Evolutionary conservation across 1,140 invertebrate species (phyloP).

Genomic region (Neodiprion pinetum): DNA sequence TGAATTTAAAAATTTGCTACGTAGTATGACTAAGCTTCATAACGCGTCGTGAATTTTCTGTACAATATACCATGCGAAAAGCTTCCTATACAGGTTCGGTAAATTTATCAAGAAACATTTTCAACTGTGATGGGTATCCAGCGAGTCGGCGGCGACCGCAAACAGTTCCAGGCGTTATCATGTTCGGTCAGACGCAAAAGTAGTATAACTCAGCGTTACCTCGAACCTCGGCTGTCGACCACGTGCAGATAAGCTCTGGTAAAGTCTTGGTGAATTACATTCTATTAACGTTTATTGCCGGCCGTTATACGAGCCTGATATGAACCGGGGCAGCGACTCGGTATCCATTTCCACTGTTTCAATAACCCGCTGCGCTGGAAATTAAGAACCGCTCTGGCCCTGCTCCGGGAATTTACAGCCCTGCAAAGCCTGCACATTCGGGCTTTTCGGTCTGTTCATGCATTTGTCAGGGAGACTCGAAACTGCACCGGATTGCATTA

Average conservation of each 20-base stretch:
- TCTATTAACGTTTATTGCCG: not conserved
- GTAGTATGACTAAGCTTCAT: too few relatives aligned
- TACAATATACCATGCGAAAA: too few relatives aligned
- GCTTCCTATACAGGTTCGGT: not conserved
- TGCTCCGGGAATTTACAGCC: not conserved
- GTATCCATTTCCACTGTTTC: not conserved
- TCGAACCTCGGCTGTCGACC: slow-evolving; percentile 5
- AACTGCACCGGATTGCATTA: not conserved
- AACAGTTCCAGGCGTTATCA: not conserved
- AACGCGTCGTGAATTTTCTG: too few relatives aligned
- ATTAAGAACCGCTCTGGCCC: not conserved
- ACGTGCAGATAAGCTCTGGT: not conserved
- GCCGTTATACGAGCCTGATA: not conserved
- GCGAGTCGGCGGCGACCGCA: too few relatives aligned
- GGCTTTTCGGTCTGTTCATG: too few relatives aligned
- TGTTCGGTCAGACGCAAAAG: not conserved
- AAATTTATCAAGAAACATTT: slow-evolving; percentile 9
- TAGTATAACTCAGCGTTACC: slow-evolving; percentile 7
- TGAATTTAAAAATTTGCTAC: too few relatives aligned
- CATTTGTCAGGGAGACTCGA: not conserved
- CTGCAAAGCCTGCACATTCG: not conserved
- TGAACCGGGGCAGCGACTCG: not conserved
- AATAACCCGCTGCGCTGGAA: slow-evolving; percentile 2
- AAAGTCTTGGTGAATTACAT: not conserved
- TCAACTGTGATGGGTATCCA: not conserved